Evolutionary conservation across 2,113 vertebrate species (phyloP), one percentile per base, ranked within the genome.

Genomic region (Tupaia tana): DNA sequence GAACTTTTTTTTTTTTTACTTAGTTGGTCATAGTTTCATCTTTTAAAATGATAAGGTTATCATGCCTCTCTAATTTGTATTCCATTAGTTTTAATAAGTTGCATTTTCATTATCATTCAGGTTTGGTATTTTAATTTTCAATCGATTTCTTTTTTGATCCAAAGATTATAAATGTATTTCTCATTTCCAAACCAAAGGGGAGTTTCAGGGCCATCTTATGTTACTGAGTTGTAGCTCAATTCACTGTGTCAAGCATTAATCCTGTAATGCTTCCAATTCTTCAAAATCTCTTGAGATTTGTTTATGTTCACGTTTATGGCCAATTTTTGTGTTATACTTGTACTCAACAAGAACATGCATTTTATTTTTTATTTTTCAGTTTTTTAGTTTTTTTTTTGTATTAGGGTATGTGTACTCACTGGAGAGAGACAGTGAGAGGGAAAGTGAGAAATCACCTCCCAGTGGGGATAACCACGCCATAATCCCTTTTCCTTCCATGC

Each of bases 41-140:
- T 64, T 89, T 73, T 74, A 88, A 89, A 92, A 56, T 82, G 34
- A 61, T 63, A 81, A 43, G 70, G 29, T 43, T 24, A 79, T 58
- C 9, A 6, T 86, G 56, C n/a, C 19, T 89, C 79, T 85, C 61
- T 75, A 75, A 77, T 90, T 93, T 87, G 63, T 20, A 70, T 71
- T 63, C 58, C 43, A 3, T 86, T 81, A 86, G 15, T 66, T 86
- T 67, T 73, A 58, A 66, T 56, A 82, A 56, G 63, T 69, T 91
- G 11, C n/a, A 66, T 64, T 91, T 87, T 54, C 61, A 61, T 90
- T 75, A 56, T 67, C 59, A 74, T 63, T 94, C 19, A 70, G n/a
- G 63, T 96, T 90, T n/a, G 87, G 20, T 54, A 91, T 63, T 96
- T 58, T 83, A 58, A 81, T 64, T 86, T 91, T 61, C 79, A 70